Percentiles rank a stretch among this genome's conserved stretches.
These are phyloP conservation scores for Chelidonichthys spinosus DNA, from an alignment of 2,797 vertebrate genomes.

Conservation along the genomic window DNA sequence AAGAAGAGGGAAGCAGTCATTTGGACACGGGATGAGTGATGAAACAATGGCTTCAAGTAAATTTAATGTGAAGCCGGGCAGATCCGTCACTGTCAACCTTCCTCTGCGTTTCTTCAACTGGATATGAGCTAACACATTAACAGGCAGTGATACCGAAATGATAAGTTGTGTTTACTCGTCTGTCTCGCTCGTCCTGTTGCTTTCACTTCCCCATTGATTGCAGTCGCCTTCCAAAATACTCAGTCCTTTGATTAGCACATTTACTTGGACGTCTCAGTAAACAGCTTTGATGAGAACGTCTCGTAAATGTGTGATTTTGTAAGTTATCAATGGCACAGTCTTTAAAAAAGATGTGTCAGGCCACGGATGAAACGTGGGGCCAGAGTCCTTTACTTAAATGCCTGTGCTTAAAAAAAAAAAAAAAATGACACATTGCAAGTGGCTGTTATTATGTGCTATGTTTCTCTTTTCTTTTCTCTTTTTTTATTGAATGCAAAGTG, in stretches of 20 bases:
- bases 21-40: constrained; percentile 46
- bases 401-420: neutral
- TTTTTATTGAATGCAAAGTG: constrained; percentile 42
- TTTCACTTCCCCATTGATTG: neutral
- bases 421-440: constrained; percentile 28
- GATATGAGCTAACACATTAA: neutral
- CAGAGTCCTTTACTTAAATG: constrained; percentile 3
- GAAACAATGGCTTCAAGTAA: constrained; percentile 48
- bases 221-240: constrained; percentile 13
- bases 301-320: neutral
- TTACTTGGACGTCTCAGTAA: neutral
- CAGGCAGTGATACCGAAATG: neutral
- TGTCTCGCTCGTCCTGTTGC: neutral
- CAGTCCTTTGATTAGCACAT: constrained; percentile 12
- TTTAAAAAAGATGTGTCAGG: constrained; percentile 8
- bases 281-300: neutral
- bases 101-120: constrained; percentile 13
- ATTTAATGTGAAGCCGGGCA: constrained; percentile 24
- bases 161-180: constrained; percentile 1
- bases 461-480: constrained; percentile 13
- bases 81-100: constrained; percentile 49
- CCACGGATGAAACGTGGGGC: neutral
- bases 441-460: constrained; percentile 19
- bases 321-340: neutral
- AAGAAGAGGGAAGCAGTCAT: constrained; percentile 19